These are phyloP conservation scores for Scolanthus callimorphus DNA, from an alignment of 92 coral and sea anemone genomes.

Conservation along the genomic window DNA sequence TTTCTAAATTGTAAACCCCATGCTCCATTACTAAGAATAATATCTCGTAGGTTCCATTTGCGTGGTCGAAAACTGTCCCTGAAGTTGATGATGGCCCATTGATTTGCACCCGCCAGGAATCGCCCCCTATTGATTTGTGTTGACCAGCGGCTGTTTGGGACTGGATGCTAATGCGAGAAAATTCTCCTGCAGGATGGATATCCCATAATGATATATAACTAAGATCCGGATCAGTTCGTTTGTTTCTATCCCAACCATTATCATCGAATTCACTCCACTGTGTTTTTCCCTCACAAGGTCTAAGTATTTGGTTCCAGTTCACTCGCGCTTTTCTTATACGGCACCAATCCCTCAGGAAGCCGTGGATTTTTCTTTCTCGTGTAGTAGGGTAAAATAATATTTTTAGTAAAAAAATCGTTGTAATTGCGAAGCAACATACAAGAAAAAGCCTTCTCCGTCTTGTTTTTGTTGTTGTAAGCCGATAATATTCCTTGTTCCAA, in stretches of 20 bases:
- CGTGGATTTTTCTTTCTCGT: constrained; percentile 14
- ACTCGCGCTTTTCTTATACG: constrained; percentile 65
- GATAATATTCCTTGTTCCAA: too few relatives aligned
- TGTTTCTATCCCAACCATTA: constrained; percentile 47
- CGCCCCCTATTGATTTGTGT: constrained; percentile 74
- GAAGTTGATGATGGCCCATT: constrained; percentile 83
- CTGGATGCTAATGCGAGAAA: constrained; percentile 70
- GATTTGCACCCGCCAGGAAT: constrained; percentile 84
- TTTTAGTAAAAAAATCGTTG: constrained; percentile 1
- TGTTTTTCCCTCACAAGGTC: constrained; percentile 70
- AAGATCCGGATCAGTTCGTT: constrained; percentile 61
- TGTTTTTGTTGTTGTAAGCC: too few relatives aligned
- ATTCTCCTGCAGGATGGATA: constrained; percentile 88
- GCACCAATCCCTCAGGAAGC: constrained; percentile 80
- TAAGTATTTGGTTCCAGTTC: constrained; percentile 82
- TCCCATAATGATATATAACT: constrained; percentile 82
- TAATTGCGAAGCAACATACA: neutral
- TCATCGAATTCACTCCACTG: constrained; percentile 50
- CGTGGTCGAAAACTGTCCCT: constrained; percentile 78
- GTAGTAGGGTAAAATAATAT: constrained; percentile 5
- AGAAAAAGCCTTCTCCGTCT: constrained; percentile 14
- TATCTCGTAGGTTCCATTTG: constrained; percentile 86
- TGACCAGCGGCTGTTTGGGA: constrained; percentile 49
- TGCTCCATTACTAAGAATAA: constrained; percentile 70
- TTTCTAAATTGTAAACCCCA: constrained; percentile 60